Percentiles rank a stretch among this genome's conserved stretches.
phyloP scores from a whole-genome alignment of 2,797 vertebrate genomes.

The Chlorospingus flavigularis region DNA sequence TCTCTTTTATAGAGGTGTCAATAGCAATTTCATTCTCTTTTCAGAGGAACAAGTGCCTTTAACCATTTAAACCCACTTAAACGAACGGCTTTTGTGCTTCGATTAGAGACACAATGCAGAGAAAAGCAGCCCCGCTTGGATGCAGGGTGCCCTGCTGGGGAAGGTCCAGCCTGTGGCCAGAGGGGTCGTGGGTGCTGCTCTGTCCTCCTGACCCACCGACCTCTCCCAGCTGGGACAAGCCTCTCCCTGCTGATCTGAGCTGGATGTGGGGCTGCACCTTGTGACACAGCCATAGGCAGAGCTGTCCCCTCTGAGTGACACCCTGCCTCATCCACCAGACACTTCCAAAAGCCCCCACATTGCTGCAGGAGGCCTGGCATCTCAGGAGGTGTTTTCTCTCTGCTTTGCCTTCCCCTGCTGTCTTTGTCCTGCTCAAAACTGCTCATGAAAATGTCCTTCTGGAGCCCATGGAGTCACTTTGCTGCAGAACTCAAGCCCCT shows the following conservation, averaged over 20 bases:
- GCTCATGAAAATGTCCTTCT: neutral
- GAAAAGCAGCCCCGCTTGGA: neutral
- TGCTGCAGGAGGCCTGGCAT: neutral
- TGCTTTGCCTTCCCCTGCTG: neutral
- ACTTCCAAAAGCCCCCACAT: rapidly evolving
- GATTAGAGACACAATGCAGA: slow-evolving; percentile 9
- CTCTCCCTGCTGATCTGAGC: neutral
- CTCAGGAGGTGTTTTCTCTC: neutral
- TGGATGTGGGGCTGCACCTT: neutral
- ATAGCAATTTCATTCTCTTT: slow-evolving; percentile 42
- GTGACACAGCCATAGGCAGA: neutral
- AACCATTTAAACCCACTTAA: slow-evolving; percentile 47
- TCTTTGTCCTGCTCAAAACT: neutral
- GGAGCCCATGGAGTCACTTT: neutral
- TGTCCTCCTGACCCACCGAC: slow-evolving; percentile 13
- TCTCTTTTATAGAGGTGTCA: slow-evolving; percentile 30
- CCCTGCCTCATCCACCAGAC: neutral
- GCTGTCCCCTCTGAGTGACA: neutral
- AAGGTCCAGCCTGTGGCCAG: neutral
- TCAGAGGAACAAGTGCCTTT: slow-evolving; percentile 50
- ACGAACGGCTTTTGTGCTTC: neutral
- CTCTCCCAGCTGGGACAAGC: neutral
- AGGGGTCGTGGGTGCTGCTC: slow-evolving; percentile 42
- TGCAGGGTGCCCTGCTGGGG: neutral
- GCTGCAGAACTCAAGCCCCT: neutral